These are phyloP conservation scores for Eupithecia pulchellata DNA, from an alignment of 2,888 invertebrate genomes.

Conservation along the genomic window DNA sequence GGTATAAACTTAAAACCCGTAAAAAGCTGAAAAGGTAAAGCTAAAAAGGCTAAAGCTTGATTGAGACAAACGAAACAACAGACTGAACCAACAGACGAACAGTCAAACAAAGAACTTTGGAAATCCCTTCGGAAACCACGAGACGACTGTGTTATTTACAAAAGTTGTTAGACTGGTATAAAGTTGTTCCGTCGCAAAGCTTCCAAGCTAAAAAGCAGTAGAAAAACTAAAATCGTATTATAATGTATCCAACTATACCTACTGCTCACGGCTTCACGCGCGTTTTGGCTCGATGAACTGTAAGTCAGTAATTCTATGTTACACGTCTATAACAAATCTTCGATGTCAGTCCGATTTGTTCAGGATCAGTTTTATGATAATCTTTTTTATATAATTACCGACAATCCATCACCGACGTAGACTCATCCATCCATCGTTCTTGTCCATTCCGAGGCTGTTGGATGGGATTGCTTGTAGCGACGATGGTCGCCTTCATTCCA, in stretches of 20 bases:
- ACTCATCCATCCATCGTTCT: too few species aligned
- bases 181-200: background rate
- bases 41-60: background rate
- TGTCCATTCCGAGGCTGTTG: too few species aligned
- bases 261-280: background rate
- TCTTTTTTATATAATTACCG: too few species aligned
- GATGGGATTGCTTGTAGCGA: too few species aligned
- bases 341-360: too few species aligned
- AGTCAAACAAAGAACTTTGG: slow-evolving; percentile 5
- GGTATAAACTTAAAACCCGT: background rate
- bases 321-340: too few species aligned
- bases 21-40: background rate
- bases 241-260: background rate
- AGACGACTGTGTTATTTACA: slow-evolving; percentile 3
- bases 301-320: too few species aligned
- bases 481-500: too few species aligned
- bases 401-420: too few species aligned
- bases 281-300: too few species aligned
- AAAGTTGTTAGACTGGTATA: background rate
- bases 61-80: slow-evolving; percentile 9
- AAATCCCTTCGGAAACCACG: slow-evolving; percentile 12
- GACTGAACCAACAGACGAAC: slow-evolving; percentile 5
- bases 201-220: background rate
- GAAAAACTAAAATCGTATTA: background rate
- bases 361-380: too few species aligned